Conservation (phyloP, 1,140 invertebrate genomes). For the Drosophila pachea region DNA sequence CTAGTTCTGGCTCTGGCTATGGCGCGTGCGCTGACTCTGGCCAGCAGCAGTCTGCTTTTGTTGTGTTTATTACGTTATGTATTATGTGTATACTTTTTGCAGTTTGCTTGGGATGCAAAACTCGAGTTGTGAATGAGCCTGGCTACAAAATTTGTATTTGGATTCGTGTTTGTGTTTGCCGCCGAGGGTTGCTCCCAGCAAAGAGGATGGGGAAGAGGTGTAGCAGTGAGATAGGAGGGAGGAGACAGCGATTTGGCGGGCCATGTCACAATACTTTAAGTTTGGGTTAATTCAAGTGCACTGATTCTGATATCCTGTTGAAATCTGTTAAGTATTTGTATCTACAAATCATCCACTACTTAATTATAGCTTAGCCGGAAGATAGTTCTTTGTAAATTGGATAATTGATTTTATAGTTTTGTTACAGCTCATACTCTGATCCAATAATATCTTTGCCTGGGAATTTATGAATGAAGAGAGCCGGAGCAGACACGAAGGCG, state of each 20-base stretch:
- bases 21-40: too few relatives aligned
- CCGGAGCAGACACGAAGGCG: too few relatives aligned
- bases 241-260: neutral
- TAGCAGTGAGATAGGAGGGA: too few relatives aligned
- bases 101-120: slow-evolving; percentile 41
- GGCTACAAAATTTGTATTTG: slow-evolving; percentile 40
- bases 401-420: too few relatives aligned
- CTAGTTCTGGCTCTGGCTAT: slow-evolving; percentile 42
- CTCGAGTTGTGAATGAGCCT: slow-evolving; percentile 25
- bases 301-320: slow-evolving; percentile 47
- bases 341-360: neutral
- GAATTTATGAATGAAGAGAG: too few relatives aligned
- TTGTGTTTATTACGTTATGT: slow-evolving; percentile 76
- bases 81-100: slow-evolving; percentile 60
- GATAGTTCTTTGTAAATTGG: too few relatives aligned
- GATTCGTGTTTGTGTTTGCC: slow-evolving; percentile 6
- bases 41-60: slow-evolving; percentile 68
- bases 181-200: neutral
- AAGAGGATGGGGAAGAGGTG: neutral
- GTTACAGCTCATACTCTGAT: too few relatives aligned
- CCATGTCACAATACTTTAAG: slow-evolving; percentile 27
- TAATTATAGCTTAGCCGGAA: neutral
- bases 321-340: slow-evolving; percentile 39
- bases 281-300: slow-evolving; percentile 32
- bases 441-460: too few relatives aligned